Evolutionary conservation across 2,797 vertebrate genomes (phyloP), one percentile per base, ranked within the genome.

Genomic region (Taenioides sp.): DNA sequence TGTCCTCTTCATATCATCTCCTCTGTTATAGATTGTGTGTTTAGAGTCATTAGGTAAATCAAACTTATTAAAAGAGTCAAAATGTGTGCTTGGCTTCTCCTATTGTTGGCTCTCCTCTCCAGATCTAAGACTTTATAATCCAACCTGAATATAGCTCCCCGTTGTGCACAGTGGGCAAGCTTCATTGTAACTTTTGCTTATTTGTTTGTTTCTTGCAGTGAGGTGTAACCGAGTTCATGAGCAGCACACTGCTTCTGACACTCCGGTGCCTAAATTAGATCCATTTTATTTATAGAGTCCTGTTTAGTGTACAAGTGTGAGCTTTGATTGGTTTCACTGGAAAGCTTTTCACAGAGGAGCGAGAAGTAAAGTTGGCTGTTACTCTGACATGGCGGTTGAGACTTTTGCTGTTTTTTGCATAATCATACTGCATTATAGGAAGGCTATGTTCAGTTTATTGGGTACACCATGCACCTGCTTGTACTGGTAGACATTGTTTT

Each of bases 241-340:
- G 14, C 34, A 2, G 72, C 7, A 23, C 80, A 3, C 66, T 84
- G 83, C 23, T 78, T 86, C 88, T 90, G 73, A 88, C 76, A 80
- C 72, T 69, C 64, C 34, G 74, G 55, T 47, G 77, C 78, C 80
- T 59, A 83, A 88, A 89, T 88, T 86, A 86, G 87, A 75, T 77
- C 63, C 52, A 37, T 79, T 81, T 84, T 87, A 89, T 91, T 90
- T 89, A 86, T 90, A 89, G 86, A 70, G 63, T 61, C 43, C 50
- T 28, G 6, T 84, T 88, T 84, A 83, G 82, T 80, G 76, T 80
- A 10, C 34, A 79, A 84, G 79, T 73, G 76, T 84, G 76, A 77
- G 82, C 82, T 83, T 70, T 86, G 77, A 86, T 84, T 77, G 70
- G 72, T 82, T 79, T 85, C 81, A 88, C 87, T 85, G 85, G 68